A percentile compares a stretch with the other conserved stretches of the same genome.
These are phyloP conservation scores for Hormaphis cornu DNA, from an alignment of 1,140 invertebrate species.

Conservation along the genomic window DNA sequence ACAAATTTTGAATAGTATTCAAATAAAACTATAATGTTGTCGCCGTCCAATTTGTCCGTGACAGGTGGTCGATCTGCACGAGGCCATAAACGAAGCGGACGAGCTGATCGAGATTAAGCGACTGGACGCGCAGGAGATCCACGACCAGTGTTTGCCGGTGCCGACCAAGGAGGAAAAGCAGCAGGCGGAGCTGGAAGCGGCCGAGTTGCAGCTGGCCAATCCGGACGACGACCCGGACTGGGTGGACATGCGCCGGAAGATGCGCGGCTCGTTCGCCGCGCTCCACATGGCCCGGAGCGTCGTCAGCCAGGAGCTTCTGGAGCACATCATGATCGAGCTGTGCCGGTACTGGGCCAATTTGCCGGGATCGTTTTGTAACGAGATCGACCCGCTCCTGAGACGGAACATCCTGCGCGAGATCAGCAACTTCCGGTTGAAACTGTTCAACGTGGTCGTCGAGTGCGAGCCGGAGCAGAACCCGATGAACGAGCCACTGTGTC, in stretches of 20 bases:
- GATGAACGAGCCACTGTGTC: no score
- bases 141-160: no score
- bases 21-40: no score
- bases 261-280: neutral
- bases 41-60: no score
- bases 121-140: no score
- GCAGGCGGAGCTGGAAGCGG: neutral
- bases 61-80: neutral
- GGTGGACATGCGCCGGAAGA: neutral
- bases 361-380: neutral
- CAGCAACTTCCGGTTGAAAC: neutral
- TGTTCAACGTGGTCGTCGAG: neutral
- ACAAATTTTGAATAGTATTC: no score
- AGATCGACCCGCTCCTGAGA: neutral
- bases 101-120: no score
- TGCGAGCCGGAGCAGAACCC: neutral
- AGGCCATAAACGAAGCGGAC: neutral
- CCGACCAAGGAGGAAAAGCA: neutral
- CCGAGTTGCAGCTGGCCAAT: neutral
- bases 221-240: constrained; percentile 8
- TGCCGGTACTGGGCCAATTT: neutral
- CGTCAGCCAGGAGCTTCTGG: neutral
- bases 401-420: neutral
- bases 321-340: constrained; percentile 4
- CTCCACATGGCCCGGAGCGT: neutral